A percentile compares a stretch with the other conserved stretches of the same genome.
Conservation (phyloP, 2,113 vertebrate species). For the Paratilapia polleni region DNA sequence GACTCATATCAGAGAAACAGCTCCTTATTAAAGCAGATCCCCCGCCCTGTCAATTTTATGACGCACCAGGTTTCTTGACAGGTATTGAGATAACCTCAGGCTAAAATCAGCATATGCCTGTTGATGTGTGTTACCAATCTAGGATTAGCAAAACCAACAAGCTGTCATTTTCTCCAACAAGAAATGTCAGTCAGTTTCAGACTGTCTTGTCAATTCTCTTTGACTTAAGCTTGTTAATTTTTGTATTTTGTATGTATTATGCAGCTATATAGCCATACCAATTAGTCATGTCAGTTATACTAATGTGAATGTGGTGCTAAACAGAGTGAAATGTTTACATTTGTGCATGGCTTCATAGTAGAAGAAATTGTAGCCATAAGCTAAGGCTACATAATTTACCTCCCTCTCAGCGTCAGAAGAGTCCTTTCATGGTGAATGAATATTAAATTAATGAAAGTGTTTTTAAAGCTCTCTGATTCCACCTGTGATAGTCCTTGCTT, state of each 20-base stretch:
- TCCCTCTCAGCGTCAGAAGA: neutral
- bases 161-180: constrained; percentile 59
- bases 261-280: neutral
- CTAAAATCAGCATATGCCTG: constrained; percentile 51
- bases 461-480: neutral
- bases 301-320: neutral
- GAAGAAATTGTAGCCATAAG: constrained; percentile 21
- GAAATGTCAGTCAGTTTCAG: constrained; percentile 51
- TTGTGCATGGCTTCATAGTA: constrained; percentile 12
- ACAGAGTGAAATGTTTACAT: constrained; percentile 18
- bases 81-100: constrained; percentile 63
- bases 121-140: constrained; percentile 28
- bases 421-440: neutral
- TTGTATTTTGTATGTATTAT: constrained; percentile 14
- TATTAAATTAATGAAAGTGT: constrained; percentile 18
- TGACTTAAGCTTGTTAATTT: constrained; percentile 17
- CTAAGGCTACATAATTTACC: constrained; percentile 10
- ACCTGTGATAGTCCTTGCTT: neutral
- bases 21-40: constrained; percentile 47
- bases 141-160: constrained; percentile 53
- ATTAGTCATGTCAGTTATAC: constrained; percentile 43
- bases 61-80: constrained; percentile 47
- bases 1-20: constrained; percentile 11
- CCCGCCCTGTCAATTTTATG: constrained; percentile 32
- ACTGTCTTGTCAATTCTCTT: neutral